Conservation (phyloP, 2,113 vertebrate species). For the Riparia riparia region DNA sequence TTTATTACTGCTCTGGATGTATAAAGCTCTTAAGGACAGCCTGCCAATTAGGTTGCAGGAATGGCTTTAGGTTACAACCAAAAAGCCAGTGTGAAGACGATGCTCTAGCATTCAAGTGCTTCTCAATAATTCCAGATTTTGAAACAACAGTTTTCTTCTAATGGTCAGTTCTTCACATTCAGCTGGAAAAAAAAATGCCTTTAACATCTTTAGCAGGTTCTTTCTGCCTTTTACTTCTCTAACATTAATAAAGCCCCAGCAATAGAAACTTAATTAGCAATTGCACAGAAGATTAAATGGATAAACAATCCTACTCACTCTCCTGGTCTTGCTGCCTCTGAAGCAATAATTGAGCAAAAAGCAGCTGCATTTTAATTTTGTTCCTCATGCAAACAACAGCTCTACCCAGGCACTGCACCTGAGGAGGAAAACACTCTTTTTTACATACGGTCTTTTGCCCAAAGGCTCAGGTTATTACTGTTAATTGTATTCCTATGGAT, state of each 20-base stretch:
- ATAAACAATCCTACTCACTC: not conserved
- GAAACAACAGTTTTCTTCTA: not conserved
- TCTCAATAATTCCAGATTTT: not conserved
- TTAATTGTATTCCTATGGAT: not conserved
- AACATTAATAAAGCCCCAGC: not conserved
- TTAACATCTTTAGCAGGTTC: not conserved
- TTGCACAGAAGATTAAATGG: not conserved
- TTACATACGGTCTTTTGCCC: not conserved
- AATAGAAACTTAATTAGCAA: constrained; percentile 22
- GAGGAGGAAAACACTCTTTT: not conserved
- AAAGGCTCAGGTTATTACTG: not conserved
- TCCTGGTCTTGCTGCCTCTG: not conserved
- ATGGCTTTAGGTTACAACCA: not conserved
- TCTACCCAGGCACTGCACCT: not conserved
- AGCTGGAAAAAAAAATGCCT: not conserved
- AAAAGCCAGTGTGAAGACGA: not conserved
- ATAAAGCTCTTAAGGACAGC: not conserved
- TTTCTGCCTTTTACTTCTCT: not conserved
- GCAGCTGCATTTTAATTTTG: not conserved
- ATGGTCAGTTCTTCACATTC: not conserved
- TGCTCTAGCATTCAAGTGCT: not conserved
- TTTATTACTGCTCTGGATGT: not conserved
- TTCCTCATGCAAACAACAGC: not conserved
- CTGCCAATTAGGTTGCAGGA: not conserved
- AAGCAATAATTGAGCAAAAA: not conserved